Base-by-base conservation (phyloP, 2,888 invertebrate species). In the Cryptocephalus primarius region DNA sequence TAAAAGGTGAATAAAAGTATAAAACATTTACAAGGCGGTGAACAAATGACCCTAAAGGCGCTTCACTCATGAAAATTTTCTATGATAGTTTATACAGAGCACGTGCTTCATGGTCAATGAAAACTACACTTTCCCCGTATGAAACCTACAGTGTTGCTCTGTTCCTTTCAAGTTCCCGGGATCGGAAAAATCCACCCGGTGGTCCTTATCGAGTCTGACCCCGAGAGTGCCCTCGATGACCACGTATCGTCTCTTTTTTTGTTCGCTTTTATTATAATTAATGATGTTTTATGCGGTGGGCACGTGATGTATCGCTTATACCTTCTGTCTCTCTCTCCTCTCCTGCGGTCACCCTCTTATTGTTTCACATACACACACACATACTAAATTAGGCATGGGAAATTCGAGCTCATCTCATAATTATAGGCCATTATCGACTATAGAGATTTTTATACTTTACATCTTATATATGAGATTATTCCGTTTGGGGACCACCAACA, bases 381-480 rank as follows among this genome's bases (percentile, higher is more conserved):
- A 22, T 22, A 22, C 22, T 22, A 22, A 22, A 62, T 64, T 64
- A 64, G 62, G 63, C 62, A 64, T 65, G 65, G 61, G 66, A 64
- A 66, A 36, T 61, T 58, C 60, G 59, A 62, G 58, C 56, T 58
- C 55, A 53, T 55, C 57, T 50, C 59, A 61, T 65, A 64, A 65
- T 65, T 62, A 65, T 60, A 59, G 63, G 63, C 58, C 63, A 63
- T 63, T 62, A 63, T 60, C 56, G 59, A 48, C 60, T 58, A 58
- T 57, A 52, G 56, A 60, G 55, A 60, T 60, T 63, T 60, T 60
- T 57, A 59, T 58, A 59, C 51, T 57, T 59, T 55, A 57, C 60
- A 66, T 65, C 65, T 60, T 64, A 66, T 66, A 62, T 64, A 66
- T 65, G 61, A 58, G 55, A 64, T 22, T 61, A 61, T 64, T 65